Evolutionary conservation across 1,140 invertebrate species (phyloP), one percentile per base, ranked within the genome.

Genomic region (Cydia strobilella): DNA sequence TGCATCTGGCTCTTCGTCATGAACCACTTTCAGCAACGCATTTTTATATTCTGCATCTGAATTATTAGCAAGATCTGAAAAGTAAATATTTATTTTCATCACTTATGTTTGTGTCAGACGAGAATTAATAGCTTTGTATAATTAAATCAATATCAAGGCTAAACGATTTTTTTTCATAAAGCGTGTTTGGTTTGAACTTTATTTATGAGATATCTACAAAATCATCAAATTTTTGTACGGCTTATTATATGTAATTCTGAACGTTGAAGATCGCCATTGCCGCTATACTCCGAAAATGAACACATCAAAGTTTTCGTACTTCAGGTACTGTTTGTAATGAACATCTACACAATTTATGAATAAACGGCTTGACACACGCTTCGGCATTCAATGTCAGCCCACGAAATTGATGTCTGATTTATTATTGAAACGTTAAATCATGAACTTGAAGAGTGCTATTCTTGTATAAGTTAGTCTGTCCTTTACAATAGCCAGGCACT

Each of bases 1-100:
- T 6, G 88, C 90, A 74, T 90, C 84, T 1, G 90, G 90, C 69
- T 93, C 90, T 74, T 93, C 90, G 15, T 93, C 90, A 23, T 93
- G 90, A 2, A 93, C 77, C 1, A 93, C 89, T 75, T 91, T 87
- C 18, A 92, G 54, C 25, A 92, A 78, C 18, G 90, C 85, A 65
- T 90, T 89, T 27, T 90, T 86, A 72, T 92, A 91, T 72, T 90
- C 90, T 42, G 83, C 77, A 72, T 91, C 89, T 7, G 78, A 74
- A 6, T 23, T 20, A 59, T 59, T 59, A n/a, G 18, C 9, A 59
- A 59, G 6, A 23, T 59, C 54, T 59, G 9, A 59, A 59, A 51
- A 20, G 18, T 10, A 12, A 10, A 54, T 7, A 18, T 7, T n/a
- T 18, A 39, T 10, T 9, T 39, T 39, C 35, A 39, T 39, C 1